phyloP scores from a whole-genome alignment of 2,888 invertebrate genomes.

The Isoperla grammatica region DNA sequence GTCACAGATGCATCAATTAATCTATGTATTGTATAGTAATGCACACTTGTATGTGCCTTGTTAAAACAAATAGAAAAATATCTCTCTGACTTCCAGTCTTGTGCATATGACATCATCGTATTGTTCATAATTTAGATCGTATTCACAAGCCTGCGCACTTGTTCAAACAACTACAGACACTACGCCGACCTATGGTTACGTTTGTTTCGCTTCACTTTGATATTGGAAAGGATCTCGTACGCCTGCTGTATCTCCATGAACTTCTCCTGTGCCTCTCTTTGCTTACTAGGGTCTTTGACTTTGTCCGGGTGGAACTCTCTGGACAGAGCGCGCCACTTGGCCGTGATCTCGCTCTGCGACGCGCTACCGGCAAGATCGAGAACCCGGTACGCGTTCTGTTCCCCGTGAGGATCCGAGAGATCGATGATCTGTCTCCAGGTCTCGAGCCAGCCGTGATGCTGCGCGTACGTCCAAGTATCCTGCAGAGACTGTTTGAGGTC shows the following conservation, averaged over 20 bases:
- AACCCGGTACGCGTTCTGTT: constrained; percentile 82
- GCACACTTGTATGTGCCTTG: too few species aligned
- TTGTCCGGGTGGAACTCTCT: constrained; percentile 90
- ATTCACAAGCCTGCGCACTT: too few species aligned
- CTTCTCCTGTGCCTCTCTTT: constrained; percentile 70
- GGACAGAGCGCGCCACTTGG: constrained; percentile 74
- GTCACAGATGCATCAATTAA: too few species aligned
- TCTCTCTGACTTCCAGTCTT: too few species aligned
- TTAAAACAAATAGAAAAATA: too few species aligned
- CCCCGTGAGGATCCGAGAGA: constrained; percentile 83
- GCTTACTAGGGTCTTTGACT: constrained; percentile 63
- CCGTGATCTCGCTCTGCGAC: constrained; percentile 78
- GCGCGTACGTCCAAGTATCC: constrained; percentile 71
- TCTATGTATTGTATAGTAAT: too few species aligned
- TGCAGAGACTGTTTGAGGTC: constrained; percentile 67
- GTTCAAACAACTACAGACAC: too few species aligned
- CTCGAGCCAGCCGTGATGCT: constrained; percentile 81
- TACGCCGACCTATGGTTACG: constrained; percentile 61
- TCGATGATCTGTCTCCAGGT: constrained; percentile 83
- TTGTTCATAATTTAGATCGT: too few species aligned
- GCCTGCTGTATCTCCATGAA: constrained; percentile 94
- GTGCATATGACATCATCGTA: too few species aligned
- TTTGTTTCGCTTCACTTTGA: constrained; percentile 66
- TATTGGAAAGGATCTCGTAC: constrained; percentile 80
- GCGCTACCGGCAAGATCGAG: constrained; percentile 47